Evolutionary conservation across 2,797 vertebrate genomes (phyloP), one percentile per base, ranked within the genome.

Genomic region (Propithecus deckenii): DNA sequence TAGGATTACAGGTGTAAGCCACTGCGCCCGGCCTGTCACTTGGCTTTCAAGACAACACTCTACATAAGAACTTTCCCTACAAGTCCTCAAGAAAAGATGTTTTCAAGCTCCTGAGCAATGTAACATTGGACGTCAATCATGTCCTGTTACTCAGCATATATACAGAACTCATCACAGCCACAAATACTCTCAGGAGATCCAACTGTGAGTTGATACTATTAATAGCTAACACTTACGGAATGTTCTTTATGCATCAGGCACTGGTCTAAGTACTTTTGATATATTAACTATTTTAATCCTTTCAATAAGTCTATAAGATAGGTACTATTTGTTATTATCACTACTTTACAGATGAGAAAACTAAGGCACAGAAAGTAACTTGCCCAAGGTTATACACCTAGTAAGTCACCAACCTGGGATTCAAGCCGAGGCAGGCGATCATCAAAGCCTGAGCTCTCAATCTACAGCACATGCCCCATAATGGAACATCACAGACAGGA

Each of bases 171-270:
- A 88, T 61, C 71, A 91, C 4, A 71, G 52, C 90, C 86, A 92
- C 65, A 91, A 86, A 95, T 38, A 96, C 46, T 72, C 84, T 91
- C 43, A 87, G 57, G 65, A 96, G 85, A 90, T 72, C 32, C 86
- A 90, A 78, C 50, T 88, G 67, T 95, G 92, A 86, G 32, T 78
- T 72, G 10, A 94, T 14, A 88, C n/a, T 95, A 96, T 75, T 92
- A 95, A 96, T 55, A 96, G 65, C 35, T 96, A 89, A 81, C 48
- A 94, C 94, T 95, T 81, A 94, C 18, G 13, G 78, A 95, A 90
- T 90, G 50, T 50, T 80, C 85, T 78, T 94, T 81, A 95, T 72
- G 41, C 46, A 6, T 43, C 67, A 65, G 30, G 63, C 43, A 94
- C 30, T 43, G 14, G 87, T 81, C 71, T 92, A 86, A 89, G 85